Evolutionary conservation across 2,888 invertebrate species (phyloP).

Genomic region (Lasioglossum lativentre): DNA sequence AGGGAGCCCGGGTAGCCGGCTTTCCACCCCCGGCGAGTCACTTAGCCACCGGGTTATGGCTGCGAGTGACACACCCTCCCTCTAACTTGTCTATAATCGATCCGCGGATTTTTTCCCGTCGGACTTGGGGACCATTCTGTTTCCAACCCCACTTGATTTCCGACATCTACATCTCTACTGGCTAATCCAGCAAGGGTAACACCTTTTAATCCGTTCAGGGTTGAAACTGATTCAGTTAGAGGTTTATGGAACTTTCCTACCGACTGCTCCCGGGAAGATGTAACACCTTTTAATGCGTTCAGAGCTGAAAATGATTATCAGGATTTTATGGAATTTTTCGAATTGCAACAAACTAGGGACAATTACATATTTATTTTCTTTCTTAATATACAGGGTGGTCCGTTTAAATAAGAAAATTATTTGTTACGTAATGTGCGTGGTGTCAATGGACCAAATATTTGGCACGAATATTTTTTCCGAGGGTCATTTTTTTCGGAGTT

Average conservation of each 20-base stretch:
- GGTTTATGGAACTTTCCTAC: background rate
- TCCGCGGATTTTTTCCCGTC: slow-evolving; percentile 52
- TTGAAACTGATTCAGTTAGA: background rate
- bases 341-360: too few relatives aligned
- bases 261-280: background rate
- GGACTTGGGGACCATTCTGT: background rate
- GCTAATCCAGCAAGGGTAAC: background rate
- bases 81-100: slow-evolving; percentile 62
- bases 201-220: background rate
- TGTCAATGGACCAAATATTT: too few relatives aligned
- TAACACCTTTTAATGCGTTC: background rate
- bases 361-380: too few relatives aligned
- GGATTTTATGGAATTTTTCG: background rate
- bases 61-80: slow-evolving; percentile 74
- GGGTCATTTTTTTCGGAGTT: too few relatives aligned
- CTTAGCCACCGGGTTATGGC: slow-evolving; percentile 74
- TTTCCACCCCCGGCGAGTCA: slow-evolving; percentile 61
- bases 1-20: slow-evolving; percentile 36
- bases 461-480: too few relatives aligned
- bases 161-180: slow-evolving; percentile 53
- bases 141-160: background rate
- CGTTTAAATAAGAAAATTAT: too few relatives aligned
- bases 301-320: background rate
- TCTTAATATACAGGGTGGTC: too few relatives aligned
- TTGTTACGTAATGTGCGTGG: too few relatives aligned